A percentile compares a stretch with the other conserved stretches of the same genome.
Conservation (phyloP, 2,113 vertebrate genomes). For the Dunckerocampus dactyliophorus region DNA sequence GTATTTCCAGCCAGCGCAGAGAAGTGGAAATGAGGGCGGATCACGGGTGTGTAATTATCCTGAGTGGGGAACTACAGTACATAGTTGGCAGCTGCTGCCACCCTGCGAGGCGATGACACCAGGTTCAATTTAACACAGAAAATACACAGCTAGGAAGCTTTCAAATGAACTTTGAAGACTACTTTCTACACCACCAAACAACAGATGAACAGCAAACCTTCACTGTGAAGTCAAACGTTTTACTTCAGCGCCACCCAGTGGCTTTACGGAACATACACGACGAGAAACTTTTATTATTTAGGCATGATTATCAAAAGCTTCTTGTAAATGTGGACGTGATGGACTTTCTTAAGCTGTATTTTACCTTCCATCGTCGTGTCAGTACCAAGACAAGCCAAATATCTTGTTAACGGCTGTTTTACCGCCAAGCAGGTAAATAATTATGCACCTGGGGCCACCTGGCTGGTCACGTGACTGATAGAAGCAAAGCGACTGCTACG, state of each 20-base stretch:
- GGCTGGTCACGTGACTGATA: neutral
- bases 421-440: neutral
- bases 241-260: conserved; percentile 30
- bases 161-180: neutral
- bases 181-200: neutral
- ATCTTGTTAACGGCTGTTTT: neutral
- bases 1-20: neutral
- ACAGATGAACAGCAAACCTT: neutral
- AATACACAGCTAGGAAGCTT: neutral
- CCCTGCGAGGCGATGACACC: conserved; percentile 4
- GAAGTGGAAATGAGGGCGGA: conserved; percentile 34
- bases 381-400: no score
- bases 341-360: no score
- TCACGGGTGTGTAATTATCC: conserved; percentile 41
- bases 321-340: no score
- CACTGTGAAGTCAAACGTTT: neutral
- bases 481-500: neutral
- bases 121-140: neutral
- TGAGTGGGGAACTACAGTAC: conserved; percentile 1
- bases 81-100: conserved; percentile 26
- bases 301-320: no score
- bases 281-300: neutral
- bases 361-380: conserved; percentile 4
- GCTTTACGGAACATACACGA: neutral
- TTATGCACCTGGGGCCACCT: neutral